These are phyloP conservation scores for Ceyx margarethae DNA, from an alignment of 2,113 vertebrate species.

Conservation along the genomic window DNA sequence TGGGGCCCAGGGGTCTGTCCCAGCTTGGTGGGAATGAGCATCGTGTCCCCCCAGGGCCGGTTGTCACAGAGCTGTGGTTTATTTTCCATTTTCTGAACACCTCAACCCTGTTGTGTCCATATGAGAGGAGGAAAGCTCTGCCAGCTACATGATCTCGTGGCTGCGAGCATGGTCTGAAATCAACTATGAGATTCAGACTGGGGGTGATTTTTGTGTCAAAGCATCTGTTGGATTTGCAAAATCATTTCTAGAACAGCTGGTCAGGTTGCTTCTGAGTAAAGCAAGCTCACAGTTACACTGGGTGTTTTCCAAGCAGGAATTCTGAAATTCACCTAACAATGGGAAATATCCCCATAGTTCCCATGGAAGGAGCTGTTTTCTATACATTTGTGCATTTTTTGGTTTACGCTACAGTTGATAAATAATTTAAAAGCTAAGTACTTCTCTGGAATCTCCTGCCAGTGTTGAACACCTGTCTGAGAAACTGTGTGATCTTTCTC, in stretches of 20 bases:
- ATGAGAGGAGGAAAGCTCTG: not conserved
- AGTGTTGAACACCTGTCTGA: not conserved
- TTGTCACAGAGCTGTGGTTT: not conserved
- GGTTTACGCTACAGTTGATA: not conserved
- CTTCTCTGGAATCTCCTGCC: not conserved
- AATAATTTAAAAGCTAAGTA: not conserved
- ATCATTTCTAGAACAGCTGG: not conserved
- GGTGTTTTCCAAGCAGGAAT: not conserved
- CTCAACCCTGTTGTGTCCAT: not conserved
- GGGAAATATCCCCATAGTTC: not conserved
- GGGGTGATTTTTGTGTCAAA: not conserved
- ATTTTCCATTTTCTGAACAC: not conserved
- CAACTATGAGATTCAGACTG: not conserved
- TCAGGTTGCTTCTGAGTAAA: not conserved
- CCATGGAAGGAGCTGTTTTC: not conserved
- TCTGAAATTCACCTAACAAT: not conserved
- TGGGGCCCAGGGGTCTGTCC: too few relatives aligned
- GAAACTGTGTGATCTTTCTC: not conserved
- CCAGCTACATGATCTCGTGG: not conserved
- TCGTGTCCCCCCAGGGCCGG: not conserved
- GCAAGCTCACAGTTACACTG: not conserved
- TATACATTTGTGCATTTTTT: not conserved
- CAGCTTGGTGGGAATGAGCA: not conserved
- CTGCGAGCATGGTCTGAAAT: not conserved
- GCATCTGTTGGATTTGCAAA: not conserved